Percentiles rank a stretch among this genome's conserved stretches.
Conservation (phyloP, 2,888 invertebrate genomes). For the Galerucella calmariensis region DNA sequence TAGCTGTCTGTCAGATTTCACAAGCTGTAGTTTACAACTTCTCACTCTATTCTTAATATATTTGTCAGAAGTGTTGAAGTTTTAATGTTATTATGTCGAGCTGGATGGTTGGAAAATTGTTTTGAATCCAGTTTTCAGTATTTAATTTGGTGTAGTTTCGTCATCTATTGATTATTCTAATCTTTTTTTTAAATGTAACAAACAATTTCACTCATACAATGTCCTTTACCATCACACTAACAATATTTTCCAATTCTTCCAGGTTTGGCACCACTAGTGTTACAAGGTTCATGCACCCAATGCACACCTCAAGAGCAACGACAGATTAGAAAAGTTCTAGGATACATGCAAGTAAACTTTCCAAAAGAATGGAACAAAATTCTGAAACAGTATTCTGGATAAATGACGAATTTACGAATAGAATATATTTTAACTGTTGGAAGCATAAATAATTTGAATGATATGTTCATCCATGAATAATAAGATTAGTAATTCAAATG, state of each 20-base stretch:
- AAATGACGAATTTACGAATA: neutral
- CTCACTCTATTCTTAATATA: no score
- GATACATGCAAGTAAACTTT: conserved; percentile 79
- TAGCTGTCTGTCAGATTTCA: no score
- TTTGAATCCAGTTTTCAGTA: no score
- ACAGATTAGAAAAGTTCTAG: conserved; percentile 80
- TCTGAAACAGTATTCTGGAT: conserved; percentile 72
- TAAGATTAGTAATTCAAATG: neutral
- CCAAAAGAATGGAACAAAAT: conserved; percentile 83
- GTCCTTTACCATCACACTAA: neutral
- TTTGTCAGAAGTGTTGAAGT: no score
- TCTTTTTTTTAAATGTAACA: no score
- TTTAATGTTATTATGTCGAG: no score
- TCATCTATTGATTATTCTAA: no score
- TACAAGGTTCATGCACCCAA: conserved; percentile 79
- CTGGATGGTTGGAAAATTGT: no score
- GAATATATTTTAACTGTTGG: neutral
- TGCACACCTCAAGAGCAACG: conserved; percentile 76
- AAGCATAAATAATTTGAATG: neutral
- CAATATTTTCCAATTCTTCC: conserved; percentile 55
- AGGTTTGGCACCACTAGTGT: conserved; percentile 80
- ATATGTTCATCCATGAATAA: neutral
- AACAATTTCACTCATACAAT: neutral
- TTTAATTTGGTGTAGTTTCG: no score
- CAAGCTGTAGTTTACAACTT: no score